phyloP scores from a whole-genome alignment of 1,140 invertebrate genomes.

The Arctopsyche grandis region DNA sequence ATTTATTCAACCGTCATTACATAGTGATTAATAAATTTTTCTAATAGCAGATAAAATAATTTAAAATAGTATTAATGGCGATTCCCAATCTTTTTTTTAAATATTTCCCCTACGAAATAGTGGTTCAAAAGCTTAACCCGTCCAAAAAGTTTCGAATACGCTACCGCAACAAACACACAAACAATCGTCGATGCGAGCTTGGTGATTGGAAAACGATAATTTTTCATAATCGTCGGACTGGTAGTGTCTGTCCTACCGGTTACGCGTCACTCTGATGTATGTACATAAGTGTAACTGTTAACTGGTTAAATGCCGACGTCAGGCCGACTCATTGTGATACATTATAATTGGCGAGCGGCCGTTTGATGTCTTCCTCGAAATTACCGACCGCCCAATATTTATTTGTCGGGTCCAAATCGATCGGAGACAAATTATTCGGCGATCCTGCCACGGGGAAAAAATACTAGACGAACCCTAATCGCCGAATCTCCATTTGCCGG shows the following conservation, averaged over 20 bases:
- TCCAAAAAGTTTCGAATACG: too few species aligned
- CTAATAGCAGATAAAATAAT: too few species aligned
- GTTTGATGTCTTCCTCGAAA: slow-evolving; percentile 29
- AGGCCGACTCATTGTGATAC: slow-evolving; percentile 23
- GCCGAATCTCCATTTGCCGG: slow-evolving; percentile 4
- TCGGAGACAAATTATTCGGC: slow-evolving; percentile 45
- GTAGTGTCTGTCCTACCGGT: not conserved
- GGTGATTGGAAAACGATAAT: slow-evolving; percentile 24
- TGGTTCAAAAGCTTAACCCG: too few species aligned
- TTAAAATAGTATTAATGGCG: too few species aligned
- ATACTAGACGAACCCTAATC: not conserved
- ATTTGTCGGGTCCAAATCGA: slow-evolving; percentile 37
- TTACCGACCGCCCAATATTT: slow-evolving; percentile 31
- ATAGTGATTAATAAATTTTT: too few species aligned
- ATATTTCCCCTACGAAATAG: too few species aligned
- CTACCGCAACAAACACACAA: not conserved
- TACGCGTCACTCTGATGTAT: not conserved
- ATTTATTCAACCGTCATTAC: too few species aligned
- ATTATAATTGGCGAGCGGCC: slow-evolving; percentile 34
- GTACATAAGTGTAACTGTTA: not conserved
- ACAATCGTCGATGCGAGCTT: not conserved
- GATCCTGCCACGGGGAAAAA: slow-evolving; percentile 2
- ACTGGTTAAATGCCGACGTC: slow-evolving; percentile 26
- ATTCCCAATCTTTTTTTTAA: too few species aligned
- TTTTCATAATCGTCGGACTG: slow-evolving; percentile 8